These are phyloP conservation scores for Dorcus parallelipipedus DNA, from an alignment of 2,888 invertebrate genomes.

Conservation along the genomic window DNA sequence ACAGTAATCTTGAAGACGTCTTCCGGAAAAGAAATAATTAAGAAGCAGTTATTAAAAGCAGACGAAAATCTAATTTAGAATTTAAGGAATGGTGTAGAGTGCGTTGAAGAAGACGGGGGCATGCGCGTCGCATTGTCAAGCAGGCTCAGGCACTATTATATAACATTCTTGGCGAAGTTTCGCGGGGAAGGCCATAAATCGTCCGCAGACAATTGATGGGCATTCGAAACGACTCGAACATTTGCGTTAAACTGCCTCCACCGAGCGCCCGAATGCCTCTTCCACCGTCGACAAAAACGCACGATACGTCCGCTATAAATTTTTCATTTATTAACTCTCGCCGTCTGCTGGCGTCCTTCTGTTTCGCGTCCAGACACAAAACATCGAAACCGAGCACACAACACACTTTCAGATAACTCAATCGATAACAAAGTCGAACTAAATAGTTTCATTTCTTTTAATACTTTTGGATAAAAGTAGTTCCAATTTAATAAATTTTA, in stretches of 20 bases:
- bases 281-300: not conserved
- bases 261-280: not conserved
- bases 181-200: conserved; percentile 2
- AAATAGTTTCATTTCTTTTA: conserved; percentile 5
- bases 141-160: conserved; percentile 2
- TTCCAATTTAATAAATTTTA: no score
- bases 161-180: conserved; percentile 2
- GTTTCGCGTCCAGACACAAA: not conserved
- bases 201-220: conserved; percentile 3
- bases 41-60: not conserved
- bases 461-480: no score
- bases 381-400: not conserved
- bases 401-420: not conserved
- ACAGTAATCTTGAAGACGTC: no score
- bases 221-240: conserved; percentile 2
- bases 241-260: conserved; percentile 2
- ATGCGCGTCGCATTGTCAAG: not conserved
- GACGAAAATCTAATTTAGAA: not conserved
- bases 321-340: not conserved
- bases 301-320: not conserved
- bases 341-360: not conserved
- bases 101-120: not conserved
- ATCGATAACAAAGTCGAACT: not conserved
- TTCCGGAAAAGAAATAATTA: no score
- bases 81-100: conserved; percentile 1